Base-by-base conservation (phyloP, 2,797 vertebrate species). In the Pseudochaenichthys georgianus region DNA sequence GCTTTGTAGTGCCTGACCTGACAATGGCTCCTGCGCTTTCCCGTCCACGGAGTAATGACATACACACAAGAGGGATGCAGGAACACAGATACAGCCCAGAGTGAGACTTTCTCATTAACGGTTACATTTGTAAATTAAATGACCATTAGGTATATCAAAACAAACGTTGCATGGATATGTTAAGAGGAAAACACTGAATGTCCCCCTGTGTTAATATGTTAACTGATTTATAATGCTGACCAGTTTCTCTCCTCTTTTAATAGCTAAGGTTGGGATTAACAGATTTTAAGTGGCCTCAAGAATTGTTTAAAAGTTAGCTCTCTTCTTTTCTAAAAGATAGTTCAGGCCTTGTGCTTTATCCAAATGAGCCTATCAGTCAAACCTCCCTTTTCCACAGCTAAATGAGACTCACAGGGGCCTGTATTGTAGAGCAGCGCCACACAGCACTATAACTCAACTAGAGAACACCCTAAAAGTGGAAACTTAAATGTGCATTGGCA, bases 1-100 rank as follows among this genome's bases (percentile, higher is more conserved):
- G 96, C 96, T 95, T 90, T 92, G 93, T 97, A 87, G 88, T 90
- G 91, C 89, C 81, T 96, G 96, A 98, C 97, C 97, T 96, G 88
- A 95, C 95, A 90, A 81, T 93, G 95, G 94, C 94, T 91, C 87
- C 70, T 89, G 54, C 15, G 89, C 93, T 93, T 88, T 87, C 82
- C 69, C 77, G 86, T 95, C 94, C 94, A 70, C 67, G 72, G 71
- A 77, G 85, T 69, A 94, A 93, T 95, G 95, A 91, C 87, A 86
- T 75, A 10, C 80, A 11, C 80, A 64, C 85, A 86, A 43, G 48
- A 64, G 85, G 65, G 61, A 79, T 57, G 73, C 78, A 70, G 70
- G 38, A 70, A 69, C 64, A 28, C 70, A 61, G 57, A 76, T 13
- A 43, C 61, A 64, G 70, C 48, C 45, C 65, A 1, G 45, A 75